Base-by-base conservation (phyloP, 2,888 invertebrate genomes). In the Chalcis sispes region DNA sequence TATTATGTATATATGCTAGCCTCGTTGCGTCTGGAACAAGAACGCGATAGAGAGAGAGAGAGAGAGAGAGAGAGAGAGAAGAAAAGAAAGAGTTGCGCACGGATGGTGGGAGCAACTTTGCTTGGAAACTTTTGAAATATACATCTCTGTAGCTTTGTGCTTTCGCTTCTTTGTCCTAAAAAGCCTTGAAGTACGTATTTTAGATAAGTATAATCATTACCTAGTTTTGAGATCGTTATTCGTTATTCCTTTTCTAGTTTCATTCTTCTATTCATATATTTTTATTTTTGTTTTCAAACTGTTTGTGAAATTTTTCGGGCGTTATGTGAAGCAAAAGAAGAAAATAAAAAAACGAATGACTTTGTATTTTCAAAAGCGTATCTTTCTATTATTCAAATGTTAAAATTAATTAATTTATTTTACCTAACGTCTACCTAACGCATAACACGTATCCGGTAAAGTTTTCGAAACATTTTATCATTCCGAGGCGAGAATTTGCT, bases 101-200 rank as follows among this genome's bases (percentile, higher is more conserved):
- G 18, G 23, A 32, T 15, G 61, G 15, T 36, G 20, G 36, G 23
- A 18, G 36, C 40, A 61, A 61, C 61, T 67, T 66, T n/a, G n/a
- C 59, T 56, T 20, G 10, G n/a, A 46, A 69, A 61, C 62, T 69
- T 65, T 67, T 74, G 52, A 75, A 75, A 58, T 75, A 69, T 75
- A 56, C 64, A 75, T 56, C 18, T 36, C 23, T 42, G 54, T 36
- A 58, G 64, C 56, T 64, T 64, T 56, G 36, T 64, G 25, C 67
- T 56, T 50, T 36, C 8, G 2, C 42, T 42, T 50, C 61, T 70
- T 50, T 42, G 32, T 65, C 62, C 42, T 36, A n/a, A 46, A 15
- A 32, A 59, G 42, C 40, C n/a, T 40, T 36, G 18, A 27, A 56
- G 18, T 42, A 50, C 15, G 48, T 67, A 67, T 56, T 67, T 67